A percentile compares a stretch with the other conserved stretches of the same genome.
Evolutionary conservation across 2,797 vertebrate genomes (phyloP).

Genomic region (Onychomys leucogaster): DNA sequence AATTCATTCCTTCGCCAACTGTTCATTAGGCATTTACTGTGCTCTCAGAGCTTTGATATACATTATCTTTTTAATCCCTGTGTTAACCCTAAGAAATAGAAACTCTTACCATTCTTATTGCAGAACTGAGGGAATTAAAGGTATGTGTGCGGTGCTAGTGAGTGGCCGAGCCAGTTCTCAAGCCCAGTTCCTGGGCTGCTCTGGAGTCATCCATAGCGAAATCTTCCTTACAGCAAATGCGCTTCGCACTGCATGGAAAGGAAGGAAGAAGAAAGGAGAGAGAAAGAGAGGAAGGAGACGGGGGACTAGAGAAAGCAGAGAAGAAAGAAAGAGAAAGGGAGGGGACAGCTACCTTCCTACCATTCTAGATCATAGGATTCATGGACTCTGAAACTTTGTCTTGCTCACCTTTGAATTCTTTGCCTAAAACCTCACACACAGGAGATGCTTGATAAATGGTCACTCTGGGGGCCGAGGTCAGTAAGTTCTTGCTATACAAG

Average conservation of each 20-base stretch:
- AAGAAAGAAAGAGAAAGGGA: too few species aligned
- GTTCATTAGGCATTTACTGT: constrained; percentile 17
- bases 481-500: not conserved
- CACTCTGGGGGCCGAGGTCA: not conserved
- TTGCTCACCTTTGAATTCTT: constrained; percentile 25
- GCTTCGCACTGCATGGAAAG: not conserved
- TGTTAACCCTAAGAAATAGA: not conserved
- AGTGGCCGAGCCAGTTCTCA: not conserved
- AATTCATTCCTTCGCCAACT: constrained; percentile 31
- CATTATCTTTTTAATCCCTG: constrained; percentile 26
- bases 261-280: not conserved
- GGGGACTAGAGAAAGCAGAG: not conserved
- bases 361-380: not conserved
- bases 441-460: not conserved
- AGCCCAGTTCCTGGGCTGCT: not conserved
- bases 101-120: not conserved
- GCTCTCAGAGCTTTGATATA: not conserved
- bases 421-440: not conserved
- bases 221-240: not conserved
- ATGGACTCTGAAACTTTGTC: not conserved
- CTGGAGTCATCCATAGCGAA: not conserved
- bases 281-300: fast-evolving
- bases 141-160: not conserved
- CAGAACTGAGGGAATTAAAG: not conserved
- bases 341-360: not conserved